phyloP scores from a whole-genome alignment of 2,113 vertebrate species.

The Aramus guarauna region DNA sequence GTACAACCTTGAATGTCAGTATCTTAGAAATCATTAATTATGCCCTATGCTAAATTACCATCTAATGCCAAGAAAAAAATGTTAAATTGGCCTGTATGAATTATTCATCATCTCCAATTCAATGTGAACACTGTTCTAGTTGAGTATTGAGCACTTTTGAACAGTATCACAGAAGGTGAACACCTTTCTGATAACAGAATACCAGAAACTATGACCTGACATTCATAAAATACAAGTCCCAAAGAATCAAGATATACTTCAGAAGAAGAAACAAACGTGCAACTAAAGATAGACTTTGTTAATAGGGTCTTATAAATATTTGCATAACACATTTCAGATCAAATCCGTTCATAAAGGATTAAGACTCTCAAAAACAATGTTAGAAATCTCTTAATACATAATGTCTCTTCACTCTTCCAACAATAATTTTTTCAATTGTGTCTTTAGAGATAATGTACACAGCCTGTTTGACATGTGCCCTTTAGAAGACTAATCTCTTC shows the following conservation, averaged over 20 bases:
- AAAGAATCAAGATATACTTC: neutral
- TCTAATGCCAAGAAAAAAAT: neutral
- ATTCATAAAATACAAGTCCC: neutral
- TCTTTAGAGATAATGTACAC: neutral
- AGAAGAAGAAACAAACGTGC: neutral
- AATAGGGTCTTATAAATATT: neutral
- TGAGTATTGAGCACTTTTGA: constrained; percentile 14
- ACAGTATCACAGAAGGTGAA: neutral
- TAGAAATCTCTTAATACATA: neutral
- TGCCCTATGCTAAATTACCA: neutral
- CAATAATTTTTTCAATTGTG: neutral
- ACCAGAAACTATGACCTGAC: neutral
- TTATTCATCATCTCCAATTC: constrained; percentile 41
- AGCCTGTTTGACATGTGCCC: neutral
- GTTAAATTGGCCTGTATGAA: neutral
- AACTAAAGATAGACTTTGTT: neutral
- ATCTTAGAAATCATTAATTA: constrained; percentile 38
- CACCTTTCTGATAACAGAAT: neutral
- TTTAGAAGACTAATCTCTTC: neutral
- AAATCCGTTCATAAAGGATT: neutral
- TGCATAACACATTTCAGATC: neutral
- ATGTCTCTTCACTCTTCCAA: neutral
- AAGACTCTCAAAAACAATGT: neutral
- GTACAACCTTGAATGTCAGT: neutral
- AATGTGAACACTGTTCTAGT: neutral